Evolutionary conservation across 1,140 invertebrate species (phyloP).

Genomic region (Hermatobates lingyangjiaoensis): DNA sequence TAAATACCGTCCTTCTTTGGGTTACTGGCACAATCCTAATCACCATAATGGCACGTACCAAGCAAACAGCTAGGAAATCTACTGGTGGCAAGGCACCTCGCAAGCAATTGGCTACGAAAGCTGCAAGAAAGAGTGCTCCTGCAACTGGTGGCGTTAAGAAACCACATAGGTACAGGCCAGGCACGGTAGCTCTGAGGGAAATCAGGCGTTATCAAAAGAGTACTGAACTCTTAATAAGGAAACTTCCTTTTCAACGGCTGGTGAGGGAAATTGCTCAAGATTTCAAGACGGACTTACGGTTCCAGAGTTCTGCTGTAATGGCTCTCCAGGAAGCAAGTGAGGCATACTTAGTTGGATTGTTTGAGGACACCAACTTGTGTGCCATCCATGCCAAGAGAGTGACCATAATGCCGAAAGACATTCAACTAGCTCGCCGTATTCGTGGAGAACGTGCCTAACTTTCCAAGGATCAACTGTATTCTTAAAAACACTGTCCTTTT

Average conservation of each 20-base stretch:
- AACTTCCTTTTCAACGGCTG: slow-evolving; percentile 67
- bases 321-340: slow-evolving; percentile 45
- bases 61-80: slow-evolving; percentile 72
- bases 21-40: too few relatives aligned
- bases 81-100: slow-evolving; percentile 71
- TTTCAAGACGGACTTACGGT: slow-evolving; percentile 36
- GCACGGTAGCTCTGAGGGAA: slow-evolving; percentile 68
- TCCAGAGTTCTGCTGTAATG: slow-evolving; percentile 35
- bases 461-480: too few relatives aligned
- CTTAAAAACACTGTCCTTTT: slow-evolving; percentile 19
- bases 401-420: slow-evolving; percentile 52
- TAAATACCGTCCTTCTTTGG: too few relatives aligned
- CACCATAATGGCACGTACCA: slow-evolving; percentile 78
- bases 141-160: slow-evolving; percentile 59
- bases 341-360: slow-evolving; percentile 44
- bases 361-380: slow-evolving; percentile 51
- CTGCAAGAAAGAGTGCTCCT: slow-evolving; percentile 50
- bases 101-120: slow-evolving; percentile 71
- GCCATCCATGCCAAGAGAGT: slow-evolving; percentile 50
- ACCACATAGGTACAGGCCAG: slow-evolving; percentile 55
- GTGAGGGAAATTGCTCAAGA: slow-evolving; percentile 75
- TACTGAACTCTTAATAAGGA: slow-evolving; percentile 63
- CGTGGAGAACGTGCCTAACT: slow-evolving; percentile 29
- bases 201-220: slow-evolving; percentile 72
- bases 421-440: slow-evolving; percentile 19